Evolutionary conservation across 2,113 vertebrate species (phyloP), one percentile per base, ranked within the genome.

Genomic region (Hippocampus abdominalis): DNA sequence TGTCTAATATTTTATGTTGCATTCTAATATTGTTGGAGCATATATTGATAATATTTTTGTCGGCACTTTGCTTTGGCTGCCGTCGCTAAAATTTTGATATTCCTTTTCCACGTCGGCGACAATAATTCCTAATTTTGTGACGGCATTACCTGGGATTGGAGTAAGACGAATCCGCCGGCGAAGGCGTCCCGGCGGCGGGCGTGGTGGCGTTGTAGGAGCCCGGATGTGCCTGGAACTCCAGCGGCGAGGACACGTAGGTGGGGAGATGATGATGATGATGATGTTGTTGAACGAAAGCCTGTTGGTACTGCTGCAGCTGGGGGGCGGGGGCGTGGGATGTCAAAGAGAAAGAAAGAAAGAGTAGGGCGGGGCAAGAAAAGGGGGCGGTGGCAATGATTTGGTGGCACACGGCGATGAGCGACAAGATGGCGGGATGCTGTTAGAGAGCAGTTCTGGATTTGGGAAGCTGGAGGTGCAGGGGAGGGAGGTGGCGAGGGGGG

Each of bases 271-370:
- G 96, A 3, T 94, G 94, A 79, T 93, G 89, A 0, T 87, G 88
- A 0, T 90, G 95, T 23, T 97, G 95, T 70, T 95, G 94, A 56
- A 93, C 79, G 83, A 98, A 93, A 72, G 93, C 89, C 83, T 97
- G 96, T 80, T 97, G 96, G 83, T 96, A 97, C 65, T 96, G 96
- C 77, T 98, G 95, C 91, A 96, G 85, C 95, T 96, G 81, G 69
- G 69, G 48, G 69, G 81, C 69, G 69, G 48, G 69, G 82, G 77
- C 42, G 11, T 78, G 62, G 87, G 68, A 72, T 64, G 86, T 78
- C 83, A 60, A 56, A 73, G 81, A 77, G 74, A 42, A n/a, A 73
- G 13, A 13, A 44, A 13, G 42, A 44, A 13, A 13, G 42, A 11
- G 82, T 81, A 65, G 81, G 77, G 81, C 85, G 73, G 85, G 78